A percentile compares a stretch with the other conserved stretches of the same genome.
phyloP scores from a whole-genome alignment of 2,888 invertebrate species.

The Dryobotodes eremita region DNA sequence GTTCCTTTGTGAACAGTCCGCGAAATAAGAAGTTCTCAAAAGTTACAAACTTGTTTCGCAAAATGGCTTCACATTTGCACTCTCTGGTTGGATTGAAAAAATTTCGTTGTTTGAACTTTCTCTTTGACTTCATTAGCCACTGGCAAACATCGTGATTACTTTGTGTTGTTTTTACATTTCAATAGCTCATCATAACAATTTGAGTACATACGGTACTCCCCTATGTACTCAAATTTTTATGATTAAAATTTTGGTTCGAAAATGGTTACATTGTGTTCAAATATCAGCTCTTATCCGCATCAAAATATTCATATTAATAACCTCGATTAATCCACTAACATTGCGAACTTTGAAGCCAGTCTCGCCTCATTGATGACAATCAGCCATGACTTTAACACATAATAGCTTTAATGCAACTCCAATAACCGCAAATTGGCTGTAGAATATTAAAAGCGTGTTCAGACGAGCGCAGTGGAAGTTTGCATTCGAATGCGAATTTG shows the following conservation, averaged over 20 bases:
- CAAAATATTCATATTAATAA: not conserved
- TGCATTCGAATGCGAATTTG: slow-evolving; percentile 74
- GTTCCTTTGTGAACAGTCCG: slow-evolving; percentile 23
- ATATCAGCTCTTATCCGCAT: not conserved
- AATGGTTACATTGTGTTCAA: not conserved
- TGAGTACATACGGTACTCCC: too few species aligned
- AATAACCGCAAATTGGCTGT: slow-evolving; percentile 71
- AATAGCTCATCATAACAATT: not conserved
- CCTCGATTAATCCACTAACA: not conserved
- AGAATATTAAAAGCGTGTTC: slow-evolving; percentile 73
- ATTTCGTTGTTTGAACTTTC: slow-evolving; percentile 35
- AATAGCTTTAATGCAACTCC: slow-evolving; percentile 51
- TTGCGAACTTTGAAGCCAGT: not conserved
- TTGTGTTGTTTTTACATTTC: slow-evolving; percentile 32
- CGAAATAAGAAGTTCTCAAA: slow-evolving; percentile 52
- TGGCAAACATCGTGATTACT: slow-evolving; percentile 33
- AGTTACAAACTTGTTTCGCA: slow-evolving; percentile 57
- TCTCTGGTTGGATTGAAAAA: slow-evolving; percentile 49
- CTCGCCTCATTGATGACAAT: slow-evolving; percentile 1
- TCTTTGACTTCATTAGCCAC: slow-evolving; percentile 40
- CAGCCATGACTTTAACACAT: slow-evolving; percentile 39
- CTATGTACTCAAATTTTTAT: not conserved
- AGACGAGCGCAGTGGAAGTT: slow-evolving; percentile 68
- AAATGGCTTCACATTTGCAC: slow-evolving; percentile 58
- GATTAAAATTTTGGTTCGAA: not conserved